Percentiles rank a stretch among this genome's conserved stretches.
These are phyloP conservation scores for Sialis fuliginosa DNA, from an alignment of 2,888 invertebrate species.

Conservation along the genomic window DNA sequence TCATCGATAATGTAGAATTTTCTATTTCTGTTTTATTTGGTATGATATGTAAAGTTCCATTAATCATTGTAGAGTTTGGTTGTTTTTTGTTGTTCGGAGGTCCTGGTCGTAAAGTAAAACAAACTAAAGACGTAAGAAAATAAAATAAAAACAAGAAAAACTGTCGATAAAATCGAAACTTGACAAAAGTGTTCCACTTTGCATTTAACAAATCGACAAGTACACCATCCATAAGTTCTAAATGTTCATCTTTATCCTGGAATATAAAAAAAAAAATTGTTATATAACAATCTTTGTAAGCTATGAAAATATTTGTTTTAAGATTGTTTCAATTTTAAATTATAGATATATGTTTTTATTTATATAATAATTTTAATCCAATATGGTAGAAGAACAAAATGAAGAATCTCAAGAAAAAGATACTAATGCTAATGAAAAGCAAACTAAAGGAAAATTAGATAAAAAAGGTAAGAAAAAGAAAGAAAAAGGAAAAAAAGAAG, in stretches of 20 bases:
- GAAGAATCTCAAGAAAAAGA: too few species aligned
- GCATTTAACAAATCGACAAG: conserved; percentile 84
- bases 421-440: too few species aligned
- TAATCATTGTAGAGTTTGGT: conserved; percentile 18
- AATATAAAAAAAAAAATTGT: conserved; percentile 15
- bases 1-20: neutral
- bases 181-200: conserved; percentile 96
- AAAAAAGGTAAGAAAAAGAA: too few species aligned
- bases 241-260: conserved; percentile 85
- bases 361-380: too few species aligned
- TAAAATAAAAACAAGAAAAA: conserved; percentile 83
- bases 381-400: too few species aligned
- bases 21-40: neutral
- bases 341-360: too few species aligned
- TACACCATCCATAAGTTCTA: conserved; percentile 88
- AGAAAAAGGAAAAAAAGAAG: too few species aligned
- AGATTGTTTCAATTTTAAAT: too few species aligned
- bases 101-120: conserved; percentile 80
- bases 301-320: neutral
- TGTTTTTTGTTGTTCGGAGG: conserved; percentile 31
- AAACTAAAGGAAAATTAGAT: too few species aligned
- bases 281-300: neutral
- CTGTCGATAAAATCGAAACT: conserved; percentile 83
- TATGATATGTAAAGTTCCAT: conserved; percentile 8
- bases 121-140: conserved; percentile 72